Conservation (phyloP, 2,888 invertebrate genomes). For the Amphiduros pacificus region DNA sequence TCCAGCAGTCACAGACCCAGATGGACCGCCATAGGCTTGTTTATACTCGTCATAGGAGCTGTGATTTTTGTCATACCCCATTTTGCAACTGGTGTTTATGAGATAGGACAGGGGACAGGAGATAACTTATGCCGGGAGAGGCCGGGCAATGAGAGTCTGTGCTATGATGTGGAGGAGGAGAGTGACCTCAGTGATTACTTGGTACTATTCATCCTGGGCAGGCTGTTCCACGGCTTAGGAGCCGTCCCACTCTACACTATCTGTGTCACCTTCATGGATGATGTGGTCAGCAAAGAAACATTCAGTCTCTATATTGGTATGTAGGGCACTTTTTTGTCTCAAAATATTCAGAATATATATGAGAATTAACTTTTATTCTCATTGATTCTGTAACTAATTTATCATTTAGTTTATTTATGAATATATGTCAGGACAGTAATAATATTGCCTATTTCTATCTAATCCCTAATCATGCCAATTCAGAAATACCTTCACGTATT, state of each 20-base stretch:
- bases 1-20: slow-evolving; percentile 17
- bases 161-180: neutral
- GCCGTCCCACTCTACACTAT: slow-evolving; percentile 32
- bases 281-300: slow-evolving; percentile 22
- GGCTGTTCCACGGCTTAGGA: slow-evolving; percentile 28
- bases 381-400: too few relatives aligned
- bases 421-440: too few relatives aligned
- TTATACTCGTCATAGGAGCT: slow-evolving; percentile 21
- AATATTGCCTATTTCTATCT: too few relatives aligned
- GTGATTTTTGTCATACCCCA: slow-evolving; percentile 29
- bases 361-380: neutral
- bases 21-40: slow-evolving; percentile 20
- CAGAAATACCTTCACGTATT: too few relatives aligned
- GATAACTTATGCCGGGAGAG: slow-evolving; percentile 7
- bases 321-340: neutral
- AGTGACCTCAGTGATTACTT: slow-evolving; percentile 18
- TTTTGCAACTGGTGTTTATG: slow-evolving; percentile 26
- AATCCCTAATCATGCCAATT: too few relatives aligned
- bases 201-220: slow-evolving; percentile 28
- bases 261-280: slow-evolving; percentile 32
- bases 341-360: neutral
- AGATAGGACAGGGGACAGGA: slow-evolving; percentile 5
- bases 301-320: slow-evolving; percentile 31
- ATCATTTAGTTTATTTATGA: too few relatives aligned
- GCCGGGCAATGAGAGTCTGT: neutral